Percentiles rank a stretch among this genome's conserved stretches.
These are phyloP conservation scores for Mesoligia furuncula DNA, from an alignment of 2,888 invertebrate genomes.

Conservation along the genomic window DNA sequence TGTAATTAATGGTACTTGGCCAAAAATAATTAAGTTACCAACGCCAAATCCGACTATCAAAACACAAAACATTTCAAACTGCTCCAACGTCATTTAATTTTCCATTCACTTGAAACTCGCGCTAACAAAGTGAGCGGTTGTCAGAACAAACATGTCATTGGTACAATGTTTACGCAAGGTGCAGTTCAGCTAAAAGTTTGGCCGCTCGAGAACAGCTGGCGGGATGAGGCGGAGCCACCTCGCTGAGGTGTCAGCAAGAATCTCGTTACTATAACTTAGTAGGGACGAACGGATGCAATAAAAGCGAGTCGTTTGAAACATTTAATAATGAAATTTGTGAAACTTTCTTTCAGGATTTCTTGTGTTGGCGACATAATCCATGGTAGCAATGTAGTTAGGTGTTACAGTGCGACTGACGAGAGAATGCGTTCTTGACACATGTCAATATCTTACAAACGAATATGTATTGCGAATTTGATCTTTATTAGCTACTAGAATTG, in stretches of 20 bases:
- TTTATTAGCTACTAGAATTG: not conserved
- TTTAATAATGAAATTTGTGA: not conserved
- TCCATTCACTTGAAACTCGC: slow-evolving; percentile 20
- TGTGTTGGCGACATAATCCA: not conserved
- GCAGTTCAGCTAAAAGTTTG: slow-evolving; percentile 56
- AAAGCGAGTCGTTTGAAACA: not conserved
- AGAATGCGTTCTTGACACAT: not conserved
- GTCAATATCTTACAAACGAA: not conserved
- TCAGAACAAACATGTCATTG: slow-evolving; percentile 50
- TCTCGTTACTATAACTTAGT: slow-evolving; percentile 33
- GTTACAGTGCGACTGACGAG: not conserved
- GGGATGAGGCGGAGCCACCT: not conserved
- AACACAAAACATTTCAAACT: slow-evolving; percentile 4
- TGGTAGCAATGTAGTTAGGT: not conserved
- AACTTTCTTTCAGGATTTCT: not conserved
- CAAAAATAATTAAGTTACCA: not conserved
- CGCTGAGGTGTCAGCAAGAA: slow-evolving; percentile 45
- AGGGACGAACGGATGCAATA: not conserved
- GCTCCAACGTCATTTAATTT: slow-evolving; percentile 29
- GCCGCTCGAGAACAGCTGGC: slow-evolving; percentile 25
- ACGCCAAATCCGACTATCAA: slow-evolving; percentile 5
- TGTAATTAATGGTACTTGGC: not conserved
- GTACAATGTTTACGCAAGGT: slow-evolving; percentile 47
- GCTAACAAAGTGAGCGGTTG: slow-evolving; percentile 24
- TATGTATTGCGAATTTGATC: not conserved